Conservation (phyloP, 2,797 vertebrate genomes). For the Peromyscus melanophrys region DNA sequence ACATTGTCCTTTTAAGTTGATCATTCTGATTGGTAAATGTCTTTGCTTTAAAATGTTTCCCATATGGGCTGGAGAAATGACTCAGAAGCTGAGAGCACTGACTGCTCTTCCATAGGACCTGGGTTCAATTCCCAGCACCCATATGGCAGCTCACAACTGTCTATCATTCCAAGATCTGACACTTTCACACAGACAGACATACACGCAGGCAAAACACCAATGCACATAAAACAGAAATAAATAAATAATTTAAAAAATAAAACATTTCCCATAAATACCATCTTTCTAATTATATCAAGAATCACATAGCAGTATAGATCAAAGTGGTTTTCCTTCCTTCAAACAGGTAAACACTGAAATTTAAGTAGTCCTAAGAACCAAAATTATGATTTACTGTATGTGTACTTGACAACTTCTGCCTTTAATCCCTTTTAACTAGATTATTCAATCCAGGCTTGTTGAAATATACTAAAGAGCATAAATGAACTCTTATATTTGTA, state of each 20-base stretch:
- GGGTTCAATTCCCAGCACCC: too few species aligned
- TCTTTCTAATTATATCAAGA: constrained; percentile 10
- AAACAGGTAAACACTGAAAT: constrained; percentile 28
- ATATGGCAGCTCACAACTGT: too few species aligned
- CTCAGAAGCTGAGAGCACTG: too few species aligned
- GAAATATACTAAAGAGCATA: constrained; percentile 7
- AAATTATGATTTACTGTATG: constrained; percentile 32
- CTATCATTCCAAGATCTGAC: too few species aligned
- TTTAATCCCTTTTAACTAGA: constrained; percentile 4
- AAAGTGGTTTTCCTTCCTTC: neutral
- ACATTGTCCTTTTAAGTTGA: neutral
- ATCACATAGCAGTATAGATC: neutral
- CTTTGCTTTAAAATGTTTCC: neutral
- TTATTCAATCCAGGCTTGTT: neutral
- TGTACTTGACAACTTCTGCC: constrained; percentile 17
- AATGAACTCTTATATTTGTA: neutral
- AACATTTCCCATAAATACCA: neutral
- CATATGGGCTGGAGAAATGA: too few species aligned
- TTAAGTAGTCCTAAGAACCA: constrained; percentile 19
- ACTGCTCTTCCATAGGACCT: too few species aligned
- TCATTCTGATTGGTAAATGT: constrained; percentile 5
- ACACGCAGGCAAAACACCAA: too few species aligned
- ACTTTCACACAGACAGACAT: too few species aligned
- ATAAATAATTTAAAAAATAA: too few species aligned
- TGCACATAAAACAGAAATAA: too few species aligned